These are phyloP conservation scores for Pseudomyrmex concolor DNA, from an alignment of 1,140 invertebrate species.

Conservation along the genomic window DNA sequence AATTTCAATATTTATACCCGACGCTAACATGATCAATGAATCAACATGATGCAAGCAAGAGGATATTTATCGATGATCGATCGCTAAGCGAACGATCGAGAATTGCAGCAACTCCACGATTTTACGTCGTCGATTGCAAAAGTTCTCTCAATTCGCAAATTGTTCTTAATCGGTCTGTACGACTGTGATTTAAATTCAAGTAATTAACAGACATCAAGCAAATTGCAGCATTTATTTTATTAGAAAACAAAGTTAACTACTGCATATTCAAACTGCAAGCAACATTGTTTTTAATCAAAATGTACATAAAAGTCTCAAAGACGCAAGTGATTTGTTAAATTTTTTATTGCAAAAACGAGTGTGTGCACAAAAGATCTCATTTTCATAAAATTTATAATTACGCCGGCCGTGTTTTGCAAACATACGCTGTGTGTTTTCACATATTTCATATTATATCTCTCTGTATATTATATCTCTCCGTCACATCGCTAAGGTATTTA, in stretches of 20 bases:
- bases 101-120: constrained; percentile 36
- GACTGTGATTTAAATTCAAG: constrained; percentile 17
- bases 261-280: not conserved
- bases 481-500: not conserved
- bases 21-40: constrained; percentile 39
- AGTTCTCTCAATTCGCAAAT: constrained; percentile 22
- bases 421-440: not conserved
- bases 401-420: not conserved
- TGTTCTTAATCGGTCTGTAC: constrained; percentile 10
- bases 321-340: no score
- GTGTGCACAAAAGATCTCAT: not conserved
- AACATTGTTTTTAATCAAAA: not conserved
- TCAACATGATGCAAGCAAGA: constrained; percentile 28
- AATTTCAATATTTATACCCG: constrained; percentile 47
- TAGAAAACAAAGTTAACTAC: no score
- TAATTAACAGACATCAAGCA: constrained; percentile 21
- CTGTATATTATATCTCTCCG: not conserved
- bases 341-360: no score
- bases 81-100: constrained; percentile 30
- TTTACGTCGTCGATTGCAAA: not conserved
- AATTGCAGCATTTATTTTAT: constrained; percentile 32
- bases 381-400: not conserved
- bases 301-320: no score
- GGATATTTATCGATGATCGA: constrained; percentile 56
- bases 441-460: constrained; percentile 1